Evolutionary conservation across 2,797 vertebrate species (phyloP).

Genomic region (Balearica regulorum): DNA sequence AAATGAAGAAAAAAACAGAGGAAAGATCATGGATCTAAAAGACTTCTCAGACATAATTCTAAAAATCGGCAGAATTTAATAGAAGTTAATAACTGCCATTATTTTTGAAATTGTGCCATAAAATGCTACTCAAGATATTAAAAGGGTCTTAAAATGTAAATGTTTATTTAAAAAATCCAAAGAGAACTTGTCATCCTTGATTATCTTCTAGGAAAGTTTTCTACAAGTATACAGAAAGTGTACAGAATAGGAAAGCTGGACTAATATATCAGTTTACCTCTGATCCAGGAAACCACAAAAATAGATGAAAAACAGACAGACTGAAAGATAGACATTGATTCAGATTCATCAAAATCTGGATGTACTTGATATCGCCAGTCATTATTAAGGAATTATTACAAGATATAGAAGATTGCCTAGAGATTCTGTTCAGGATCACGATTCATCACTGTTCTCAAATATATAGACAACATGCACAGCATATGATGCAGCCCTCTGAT

Average conservation of each 20-base stretch:
- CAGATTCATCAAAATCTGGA: neutral
- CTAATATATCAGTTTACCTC: neutral
- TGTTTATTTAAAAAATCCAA: neutral
- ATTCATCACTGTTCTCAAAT: neutral
- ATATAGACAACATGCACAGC: neutral
- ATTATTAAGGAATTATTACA: neutral
- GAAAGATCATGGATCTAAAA: neutral
- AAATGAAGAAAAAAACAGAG: neutral
- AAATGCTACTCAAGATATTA: neutral
- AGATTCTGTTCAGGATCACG: neutral
- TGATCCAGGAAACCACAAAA: neutral
- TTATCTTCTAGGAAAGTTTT: neutral
- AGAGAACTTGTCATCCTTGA: neutral
- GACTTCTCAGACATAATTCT: neutral
- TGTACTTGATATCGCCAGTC: neutral
- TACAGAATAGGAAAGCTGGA: neutral
- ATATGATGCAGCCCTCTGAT: neutral
- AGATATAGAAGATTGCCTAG: neutral
- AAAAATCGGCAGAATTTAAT: neutral
- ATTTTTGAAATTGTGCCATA: neutral
- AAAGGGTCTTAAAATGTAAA: neutral
- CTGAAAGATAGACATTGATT: neutral
- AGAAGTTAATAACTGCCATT: neutral
- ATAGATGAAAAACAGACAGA: neutral
- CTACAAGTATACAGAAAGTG: neutral